Base-by-base conservation (phyloP, 2,888 invertebrate genomes). In the Agrochola lota region DNA sequence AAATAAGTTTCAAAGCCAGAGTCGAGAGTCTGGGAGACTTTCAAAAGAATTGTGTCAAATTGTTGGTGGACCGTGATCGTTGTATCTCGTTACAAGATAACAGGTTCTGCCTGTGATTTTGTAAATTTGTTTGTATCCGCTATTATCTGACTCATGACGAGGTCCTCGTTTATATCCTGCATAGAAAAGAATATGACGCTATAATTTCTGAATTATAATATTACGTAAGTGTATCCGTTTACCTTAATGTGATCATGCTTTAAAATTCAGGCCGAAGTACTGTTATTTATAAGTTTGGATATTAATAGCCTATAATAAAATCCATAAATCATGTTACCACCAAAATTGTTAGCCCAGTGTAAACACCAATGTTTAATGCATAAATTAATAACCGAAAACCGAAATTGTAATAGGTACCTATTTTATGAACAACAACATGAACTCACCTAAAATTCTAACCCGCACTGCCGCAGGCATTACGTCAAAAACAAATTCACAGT, bases 311-410 rank as follows among this genome's bases (percentile, higher is more conserved):
- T 66, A n/a, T 55, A 82, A 77, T 35, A 35, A 52, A 83, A 77
- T 80, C 5, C 3, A 68, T 80, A 68, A 77, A 68, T 76, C 20
- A 80, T 26, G 40, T 20, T 55, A 30, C 57, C 40, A 49, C 49
- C 12, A 49, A 57, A 59, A 77, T 52, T 69, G 17, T 69, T 80
- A 43, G 69, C 30, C 23, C 15, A 66, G 43, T 64, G 7, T 55
- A 83, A 83, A 77, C 77, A 55, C n/a, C 26, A 70, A 66, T 59
- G 46, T 80, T 77, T 46, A 64, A 80, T 83, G 80, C 69, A 83
- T 80, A 77, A 83, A 77, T 83, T 80, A 83, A 49, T 77, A 69
- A 64, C 43, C 7, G 12, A 57, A 57, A 64, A 81, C 63, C 60
- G 66, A 66, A 70, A 81, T 15, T 46, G 11, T 83, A 40, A 55